Percentiles rank a stretch among this genome's conserved stretches.
Evolutionary conservation across 2,797 vertebrate species (phyloP).

Genomic region (Premnoplex brunnescens): DNA sequence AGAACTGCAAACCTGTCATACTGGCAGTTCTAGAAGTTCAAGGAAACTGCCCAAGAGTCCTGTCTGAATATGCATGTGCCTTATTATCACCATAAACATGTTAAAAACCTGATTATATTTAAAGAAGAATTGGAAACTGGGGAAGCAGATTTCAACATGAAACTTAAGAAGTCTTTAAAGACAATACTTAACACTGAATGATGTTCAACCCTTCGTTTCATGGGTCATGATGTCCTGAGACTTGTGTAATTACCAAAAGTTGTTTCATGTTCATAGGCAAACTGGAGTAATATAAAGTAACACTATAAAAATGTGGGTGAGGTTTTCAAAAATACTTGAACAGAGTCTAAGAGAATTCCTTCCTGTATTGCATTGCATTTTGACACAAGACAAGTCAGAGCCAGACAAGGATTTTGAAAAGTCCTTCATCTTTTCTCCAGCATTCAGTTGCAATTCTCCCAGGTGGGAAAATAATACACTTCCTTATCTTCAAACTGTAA

Average conservation of each 20-base stretch:
- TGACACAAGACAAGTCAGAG: neutral
- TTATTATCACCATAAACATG: neutral
- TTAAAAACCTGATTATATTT: neutral
- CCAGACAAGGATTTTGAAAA: neutral
- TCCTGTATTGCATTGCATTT: neutral
- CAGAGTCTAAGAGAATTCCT: neutral
- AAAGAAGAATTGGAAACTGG: neutral
- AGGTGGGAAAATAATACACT: neutral
- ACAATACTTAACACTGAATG: neutral
- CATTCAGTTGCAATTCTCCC: neutral
- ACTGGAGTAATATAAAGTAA: neutral
- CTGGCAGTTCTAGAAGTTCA: neutral
- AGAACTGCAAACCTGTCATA: neutral
- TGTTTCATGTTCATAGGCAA: neutral
- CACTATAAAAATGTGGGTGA: neutral
- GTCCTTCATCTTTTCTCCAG: neutral
- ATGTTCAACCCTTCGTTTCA: neutral
- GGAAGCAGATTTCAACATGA: neutral
- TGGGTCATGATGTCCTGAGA: neutral
- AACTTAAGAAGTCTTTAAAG: neutral
- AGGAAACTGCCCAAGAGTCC: neutral
- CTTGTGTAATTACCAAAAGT: neutral
- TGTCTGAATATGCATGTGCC: neutral
- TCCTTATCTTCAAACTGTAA: neutral
- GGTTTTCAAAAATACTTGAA: neutral